Percentiles rank a stretch among this genome's conserved stretches.
phyloP scores from a whole-genome alignment of 53 echinoderm and acorn worm species.

The Stichopus horrens region DNA sequence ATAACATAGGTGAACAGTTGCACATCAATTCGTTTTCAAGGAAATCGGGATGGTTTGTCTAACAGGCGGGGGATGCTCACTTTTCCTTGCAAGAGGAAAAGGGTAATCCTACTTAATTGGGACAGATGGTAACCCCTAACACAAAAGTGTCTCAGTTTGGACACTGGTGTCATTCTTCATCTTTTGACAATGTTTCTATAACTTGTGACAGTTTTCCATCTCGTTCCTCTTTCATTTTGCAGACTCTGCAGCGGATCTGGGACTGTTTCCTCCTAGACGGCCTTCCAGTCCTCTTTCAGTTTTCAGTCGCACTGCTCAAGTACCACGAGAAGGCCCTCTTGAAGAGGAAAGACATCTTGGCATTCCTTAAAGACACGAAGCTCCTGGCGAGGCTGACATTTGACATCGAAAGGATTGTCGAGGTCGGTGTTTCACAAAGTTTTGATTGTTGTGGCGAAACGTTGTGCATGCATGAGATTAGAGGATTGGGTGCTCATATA shows the following conservation, averaged over 20 bases:
- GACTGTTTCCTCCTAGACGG: slow-evolving; percentile 97
- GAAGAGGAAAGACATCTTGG: slow-evolving; percentile 81
- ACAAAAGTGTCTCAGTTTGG: too few relatives aligned
- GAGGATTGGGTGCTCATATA: background rate
- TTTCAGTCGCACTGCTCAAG: slow-evolving; percentile 84
- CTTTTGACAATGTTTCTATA: too few relatives aligned
- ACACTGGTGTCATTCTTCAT: too few relatives aligned
- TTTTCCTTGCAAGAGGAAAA: too few relatives aligned
- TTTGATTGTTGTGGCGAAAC: background rate
- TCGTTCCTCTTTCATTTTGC: slow-evolving; percentile 20
- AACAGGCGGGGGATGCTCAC: too few relatives aligned
- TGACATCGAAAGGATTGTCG: slow-evolving; percentile 79
- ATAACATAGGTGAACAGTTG: too few relatives aligned
- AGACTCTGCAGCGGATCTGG: slow-evolving; percentile 93
- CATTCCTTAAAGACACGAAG: slow-evolving; percentile 91
- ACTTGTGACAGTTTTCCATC: background rate
- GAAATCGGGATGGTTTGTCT: too few relatives aligned
- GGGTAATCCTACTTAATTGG: too few relatives aligned
- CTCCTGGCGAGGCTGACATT: slow-evolving; percentile 84
- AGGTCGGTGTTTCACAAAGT: slow-evolving; percentile 51
- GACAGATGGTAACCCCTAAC: too few relatives aligned
- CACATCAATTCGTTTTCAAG: too few relatives aligned
- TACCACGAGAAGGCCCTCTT: slow-evolving; percentile 81
- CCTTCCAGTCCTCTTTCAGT: slow-evolving; percentile 86
- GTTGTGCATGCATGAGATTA: too few relatives aligned